phyloP scores from a whole-genome alignment of 2,888 invertebrate genomes.

The Prosapia bicincta region DNA sequence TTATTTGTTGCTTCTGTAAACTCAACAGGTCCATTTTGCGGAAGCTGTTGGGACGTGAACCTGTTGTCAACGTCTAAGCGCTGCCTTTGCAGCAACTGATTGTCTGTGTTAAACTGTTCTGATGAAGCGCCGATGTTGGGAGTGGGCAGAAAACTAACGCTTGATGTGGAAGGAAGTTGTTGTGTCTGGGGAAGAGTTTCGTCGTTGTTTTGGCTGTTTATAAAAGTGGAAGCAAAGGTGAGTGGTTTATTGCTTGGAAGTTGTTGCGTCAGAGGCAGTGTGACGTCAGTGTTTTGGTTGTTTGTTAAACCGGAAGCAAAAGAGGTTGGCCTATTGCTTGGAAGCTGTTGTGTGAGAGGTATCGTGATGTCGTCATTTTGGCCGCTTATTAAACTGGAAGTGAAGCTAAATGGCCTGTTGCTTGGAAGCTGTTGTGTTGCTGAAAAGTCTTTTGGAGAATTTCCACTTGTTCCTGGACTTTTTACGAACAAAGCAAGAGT shows the following conservation, averaged over 20 bases:
- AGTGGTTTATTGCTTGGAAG: not conserved
- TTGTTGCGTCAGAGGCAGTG: too few relatives aligned
- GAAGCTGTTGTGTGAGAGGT: not conserved
- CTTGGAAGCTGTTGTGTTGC: not conserved
- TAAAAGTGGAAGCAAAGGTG: not conserved
- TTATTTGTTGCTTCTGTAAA: not conserved
- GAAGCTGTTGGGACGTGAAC: not conserved
- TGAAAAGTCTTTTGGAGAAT: not conserved
- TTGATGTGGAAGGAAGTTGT: not conserved
- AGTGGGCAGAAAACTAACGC: not conserved
- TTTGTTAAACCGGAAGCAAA: too few relatives aligned
- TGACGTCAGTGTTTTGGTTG: too few relatives aligned
- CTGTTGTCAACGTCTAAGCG: not conserved
- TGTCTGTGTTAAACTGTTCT: not conserved
- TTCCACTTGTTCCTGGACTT: not conserved
- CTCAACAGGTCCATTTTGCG: not conserved
- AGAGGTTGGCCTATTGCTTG: too few relatives aligned
- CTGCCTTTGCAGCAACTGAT: not conserved
- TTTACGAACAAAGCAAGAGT: not conserved
- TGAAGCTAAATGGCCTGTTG: not conserved
- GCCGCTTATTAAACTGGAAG: not conserved
- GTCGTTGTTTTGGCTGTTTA: not conserved
- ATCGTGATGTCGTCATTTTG: not conserved
- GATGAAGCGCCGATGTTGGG: not conserved
- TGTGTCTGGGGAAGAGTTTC: not conserved